phyloP scores from a whole-genome alignment of 2,888 invertebrate genomes.

The Lycia hirtaria region DNA sequence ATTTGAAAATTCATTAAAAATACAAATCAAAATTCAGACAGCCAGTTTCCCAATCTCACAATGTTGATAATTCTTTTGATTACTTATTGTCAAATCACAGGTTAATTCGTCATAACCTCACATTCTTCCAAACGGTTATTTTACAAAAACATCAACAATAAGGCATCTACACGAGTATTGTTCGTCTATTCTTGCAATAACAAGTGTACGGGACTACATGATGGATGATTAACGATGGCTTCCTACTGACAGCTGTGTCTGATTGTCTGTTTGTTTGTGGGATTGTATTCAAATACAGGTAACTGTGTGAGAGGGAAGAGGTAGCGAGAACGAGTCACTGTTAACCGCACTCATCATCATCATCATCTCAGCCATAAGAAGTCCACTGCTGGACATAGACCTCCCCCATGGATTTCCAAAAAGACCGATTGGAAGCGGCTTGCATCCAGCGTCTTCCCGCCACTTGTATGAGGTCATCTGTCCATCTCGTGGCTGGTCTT shows the following conservation, averaged over 20 bases:
- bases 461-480: too few relatives aligned
- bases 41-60: conserved; percentile 14
- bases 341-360: too few relatives aligned
- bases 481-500: too few relatives aligned
- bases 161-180: conserved; percentile 7
- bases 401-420: too few relatives aligned
- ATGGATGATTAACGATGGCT: conserved; percentile 69
- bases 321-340: conserved; percentile 19
- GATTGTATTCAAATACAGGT: conserved; percentile 57
- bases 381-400: too few relatives aligned
- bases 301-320: conserved; percentile 41
- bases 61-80: conserved; percentile 15
- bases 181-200: conserved; percentile 18
- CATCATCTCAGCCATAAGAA: too few relatives aligned
- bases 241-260: conserved; percentile 60
- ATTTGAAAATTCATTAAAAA: not conserved
- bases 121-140: conserved; percentile 35
- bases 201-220: conserved; percentile 40
- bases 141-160: conserved; percentile 28
- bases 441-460: too few relatives aligned
- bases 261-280: conserved; percentile 65
- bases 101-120: conserved; percentile 40
- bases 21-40: not conserved
- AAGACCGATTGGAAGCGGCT: too few relatives aligned
- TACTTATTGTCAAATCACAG: conserved; percentile 17